Evolutionary conservation across 2,113 vertebrate species (phyloP).

Genomic region (Myocastor coypus): DNA sequence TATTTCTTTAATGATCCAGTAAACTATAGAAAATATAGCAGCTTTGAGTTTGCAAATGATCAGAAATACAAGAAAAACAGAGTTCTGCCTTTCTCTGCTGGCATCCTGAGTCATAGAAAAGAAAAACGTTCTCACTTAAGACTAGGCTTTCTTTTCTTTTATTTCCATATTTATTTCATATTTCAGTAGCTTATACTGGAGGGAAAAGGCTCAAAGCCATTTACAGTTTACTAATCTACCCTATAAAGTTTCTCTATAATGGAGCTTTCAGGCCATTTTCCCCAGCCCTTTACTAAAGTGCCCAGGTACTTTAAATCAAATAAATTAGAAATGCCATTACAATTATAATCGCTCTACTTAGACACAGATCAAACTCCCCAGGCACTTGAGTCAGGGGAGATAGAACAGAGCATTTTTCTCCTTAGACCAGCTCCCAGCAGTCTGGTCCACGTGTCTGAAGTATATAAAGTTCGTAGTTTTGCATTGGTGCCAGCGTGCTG

Average conservation of each 20-base stretch:
- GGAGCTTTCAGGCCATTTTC: slow-evolving; percentile 56
- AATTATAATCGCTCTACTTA: slow-evolving; percentile 75
- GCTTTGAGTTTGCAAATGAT: slow-evolving; percentile 65
- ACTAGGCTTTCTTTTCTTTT: slow-evolving; percentile 64
- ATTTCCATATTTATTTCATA: slow-evolving; percentile 69
- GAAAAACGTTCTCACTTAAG: slow-evolving; percentile 72
- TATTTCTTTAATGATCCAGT: slow-evolving; percentile 67
- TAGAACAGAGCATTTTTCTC: slow-evolving; percentile 76
- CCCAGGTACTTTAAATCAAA: slow-evolving; percentile 64
- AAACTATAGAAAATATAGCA: slow-evolving; percentile 41
- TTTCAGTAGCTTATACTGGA: slow-evolving; percentile 62
- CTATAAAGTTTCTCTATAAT: slow-evolving; percentile 70
- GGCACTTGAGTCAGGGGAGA: slow-evolving; percentile 76
- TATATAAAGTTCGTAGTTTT: slow-evolving; percentile 81
- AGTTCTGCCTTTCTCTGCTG: slow-evolving; percentile 53
- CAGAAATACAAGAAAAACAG: slow-evolving; percentile 63
- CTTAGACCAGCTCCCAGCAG: slow-evolving; percentile 69
- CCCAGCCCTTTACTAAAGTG: slow-evolving; percentile 56
- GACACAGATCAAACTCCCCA: slow-evolving; percentile 68
- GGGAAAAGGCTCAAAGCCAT: slow-evolving; percentile 70
- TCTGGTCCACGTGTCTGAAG: slow-evolving; percentile 80
- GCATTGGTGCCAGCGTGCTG: slow-evolving; percentile 77
- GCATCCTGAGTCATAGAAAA: slow-evolving; percentile 65
- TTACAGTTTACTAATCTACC: slow-evolving; percentile 79
- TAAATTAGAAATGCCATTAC: slow-evolving; percentile 76